These are phyloP conservation scores for Bos taurus DNA, from an alignment of 2,113 vertebrate species.

Conservation along the genomic window ARS-UCD2.0 NC_037334.1:75070501-75071000, in stretches of 20 bases:
- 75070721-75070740: not conserved
- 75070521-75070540: not conserved
- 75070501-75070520: not conserved
- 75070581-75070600: not conserved
- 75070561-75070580: not conserved
- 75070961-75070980: not conserved
- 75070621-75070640: not conserved
- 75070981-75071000: not conserved
- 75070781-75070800: not conserved
- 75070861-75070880: not conserved
- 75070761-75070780: not conserved
- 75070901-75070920: not conserved
- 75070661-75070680: not conserved
- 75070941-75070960: not conserved
- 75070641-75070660: not conserved
- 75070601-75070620: not conserved
- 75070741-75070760: not conserved
- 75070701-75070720: not conserved
- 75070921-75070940: not conserved
- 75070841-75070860: not conserved
- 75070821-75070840: not conserved
- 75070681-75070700: not conserved
- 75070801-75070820: not conserved
- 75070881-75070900: not conserved
- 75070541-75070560: not conserved